A percentile compares a stretch with the other conserved stretches of the same genome.
Conservation (phyloP, 2,113 vertebrate genomes). For the Gambusia affinis region DNA sequence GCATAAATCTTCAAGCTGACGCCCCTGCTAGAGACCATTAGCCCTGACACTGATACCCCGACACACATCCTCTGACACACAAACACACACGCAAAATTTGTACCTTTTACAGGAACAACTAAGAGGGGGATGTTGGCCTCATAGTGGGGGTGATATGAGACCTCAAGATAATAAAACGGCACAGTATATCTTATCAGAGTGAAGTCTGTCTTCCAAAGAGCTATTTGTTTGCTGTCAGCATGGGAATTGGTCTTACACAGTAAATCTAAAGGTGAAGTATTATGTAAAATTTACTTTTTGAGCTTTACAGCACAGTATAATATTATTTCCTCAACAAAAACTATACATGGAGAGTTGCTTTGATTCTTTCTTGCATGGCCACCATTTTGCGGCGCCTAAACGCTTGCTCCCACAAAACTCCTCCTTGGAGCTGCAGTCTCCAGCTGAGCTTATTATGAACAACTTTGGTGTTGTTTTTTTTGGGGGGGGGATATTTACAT, state of each 20-base stretch:
- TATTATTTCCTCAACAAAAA: too few relatives aligned
- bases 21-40: conserved; percentile 78
- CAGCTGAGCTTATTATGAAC: too few relatives aligned
- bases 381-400: too few relatives aligned
- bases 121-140: conserved; percentile 22
- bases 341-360: too few relatives aligned
- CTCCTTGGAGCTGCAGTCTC: too few relatives aligned
- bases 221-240: background rate
- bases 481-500: too few relatives aligned
- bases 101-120: conserved; percentile 41
- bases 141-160: background rate
- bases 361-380: too few relatives aligned
- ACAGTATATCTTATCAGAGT: background rate
- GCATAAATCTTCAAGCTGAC: conserved; percentile 84
- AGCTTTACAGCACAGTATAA: too few relatives aligned
- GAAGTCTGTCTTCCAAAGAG: background rate
- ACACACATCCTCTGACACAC: conserved; percentile 40
- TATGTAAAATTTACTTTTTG: too few relatives aligned
- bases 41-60: conserved; percentile 74
- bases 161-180: background rate
- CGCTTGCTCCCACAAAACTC: too few relatives aligned
- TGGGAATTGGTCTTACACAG: background rate
- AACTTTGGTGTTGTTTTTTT: too few relatives aligned
- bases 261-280: too few relatives aligned
- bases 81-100: conserved; percentile 46